phyloP scores from a whole-genome alignment of 2,113 vertebrate genomes.

The Paracanthobrama guichenoti region DNA sequence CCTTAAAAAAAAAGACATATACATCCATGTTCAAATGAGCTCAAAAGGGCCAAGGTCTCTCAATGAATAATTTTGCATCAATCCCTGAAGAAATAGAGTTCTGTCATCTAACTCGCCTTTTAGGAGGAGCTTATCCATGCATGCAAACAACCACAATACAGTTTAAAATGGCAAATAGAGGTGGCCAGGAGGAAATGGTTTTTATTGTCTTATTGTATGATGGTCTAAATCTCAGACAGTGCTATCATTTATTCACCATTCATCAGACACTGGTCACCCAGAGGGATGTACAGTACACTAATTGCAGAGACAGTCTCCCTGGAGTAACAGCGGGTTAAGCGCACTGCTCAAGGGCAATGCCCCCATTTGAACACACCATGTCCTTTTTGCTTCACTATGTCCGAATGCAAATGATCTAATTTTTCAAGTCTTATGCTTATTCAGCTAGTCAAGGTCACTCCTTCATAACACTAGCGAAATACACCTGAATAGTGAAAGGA shows the following conservation, averaged over 20 bases:
- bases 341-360: conserved; percentile 15
- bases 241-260: conserved; percentile 12
- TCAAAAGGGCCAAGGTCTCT: not conserved
- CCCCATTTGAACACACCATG: not conserved
- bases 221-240: not conserved
- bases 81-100: not conserved
- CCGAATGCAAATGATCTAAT: conserved; percentile 7
- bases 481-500: not conserved
- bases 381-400: conserved; percentile 23
- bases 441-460: not conserved
- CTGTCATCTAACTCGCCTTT: not conserved
- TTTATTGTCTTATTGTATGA: not conserved
- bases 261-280: conserved; percentile 16
- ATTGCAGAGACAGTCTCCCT: conserved; percentile 15
- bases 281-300: conserved; percentile 21
- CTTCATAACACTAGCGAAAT: not conserved
- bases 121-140: not conserved
- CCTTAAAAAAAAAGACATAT: not conserved
- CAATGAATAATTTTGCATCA: not conserved
- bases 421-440: not conserved
- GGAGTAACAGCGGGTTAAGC: conserved; percentile 8
- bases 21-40: not conserved
- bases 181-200: not conserved
- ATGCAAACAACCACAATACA: not conserved
- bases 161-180: not conserved